phyloP scores from a whole-genome alignment of 2,888 invertebrate species.

The Cephus rjabovi region DNA sequence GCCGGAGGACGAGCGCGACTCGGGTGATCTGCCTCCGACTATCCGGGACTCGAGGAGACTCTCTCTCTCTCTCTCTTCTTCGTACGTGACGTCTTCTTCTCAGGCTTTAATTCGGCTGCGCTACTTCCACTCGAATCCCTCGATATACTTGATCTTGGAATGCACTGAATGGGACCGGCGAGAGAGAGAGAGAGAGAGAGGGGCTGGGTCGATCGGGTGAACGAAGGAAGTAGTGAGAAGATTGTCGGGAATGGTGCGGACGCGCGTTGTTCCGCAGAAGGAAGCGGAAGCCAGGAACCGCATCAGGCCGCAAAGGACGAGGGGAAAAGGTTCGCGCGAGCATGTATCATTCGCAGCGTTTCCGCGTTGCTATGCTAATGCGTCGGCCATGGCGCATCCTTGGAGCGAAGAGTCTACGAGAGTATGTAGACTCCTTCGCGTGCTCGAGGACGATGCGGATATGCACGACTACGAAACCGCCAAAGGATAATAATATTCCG shows the following conservation, averaged over 20 bases:
- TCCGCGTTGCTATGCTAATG: conserved; percentile 54
- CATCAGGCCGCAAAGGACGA: conserved; percentile 16
- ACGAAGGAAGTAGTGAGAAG: too few relatives aligned
- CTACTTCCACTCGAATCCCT: background rate
- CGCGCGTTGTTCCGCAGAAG: too few relatives aligned
- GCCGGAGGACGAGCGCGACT: conserved; percentile 35
- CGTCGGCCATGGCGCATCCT: background rate
- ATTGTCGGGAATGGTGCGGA: too few relatives aligned
- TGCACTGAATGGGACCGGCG: too few relatives aligned
- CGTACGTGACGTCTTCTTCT: conserved; percentile 45
- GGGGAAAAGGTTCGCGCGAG: conserved; percentile 34
- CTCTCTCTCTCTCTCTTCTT: conserved; percentile 40
- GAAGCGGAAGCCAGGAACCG: background rate
- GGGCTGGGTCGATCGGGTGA: too few relatives aligned
- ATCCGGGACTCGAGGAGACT: conserved; percentile 46
- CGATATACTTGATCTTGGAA: too few relatives aligned
- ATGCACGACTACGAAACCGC: too few relatives aligned
- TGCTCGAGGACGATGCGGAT: too few relatives aligned
- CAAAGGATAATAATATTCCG: too few relatives aligned
- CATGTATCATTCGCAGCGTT: conserved; percentile 33
- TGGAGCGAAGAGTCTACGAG: background rate
- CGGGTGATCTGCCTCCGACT: background rate
- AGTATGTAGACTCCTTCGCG: too few relatives aligned
- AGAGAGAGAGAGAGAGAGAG: too few relatives aligned
- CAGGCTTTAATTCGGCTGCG: background rate